A percentile compares a stretch with the other conserved stretches of the same genome.
phyloP scores from a whole-genome alignment of 2,888 invertebrate genomes.

The Epinotia ramella region DNA sequence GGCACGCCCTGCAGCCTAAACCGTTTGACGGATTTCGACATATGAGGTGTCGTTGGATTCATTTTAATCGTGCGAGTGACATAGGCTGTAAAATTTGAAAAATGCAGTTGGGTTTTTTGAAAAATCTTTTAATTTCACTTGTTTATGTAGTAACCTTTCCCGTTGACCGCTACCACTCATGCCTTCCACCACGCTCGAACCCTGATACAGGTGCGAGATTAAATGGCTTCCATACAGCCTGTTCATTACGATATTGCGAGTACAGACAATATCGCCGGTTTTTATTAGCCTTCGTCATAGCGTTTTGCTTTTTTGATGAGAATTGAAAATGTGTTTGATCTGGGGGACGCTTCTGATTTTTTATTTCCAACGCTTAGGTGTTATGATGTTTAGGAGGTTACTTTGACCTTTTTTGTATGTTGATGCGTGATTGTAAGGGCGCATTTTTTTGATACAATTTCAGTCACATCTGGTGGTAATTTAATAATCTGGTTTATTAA shows the following conservation, averaged over 20 bases:
- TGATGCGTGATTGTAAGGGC: too few species aligned
- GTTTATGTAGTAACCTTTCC: too few species aligned
- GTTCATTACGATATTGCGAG: slow-evolving; percentile 84
- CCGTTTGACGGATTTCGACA: too few species aligned
- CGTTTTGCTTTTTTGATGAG: slow-evolving; percentile 82
- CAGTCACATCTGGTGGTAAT: too few species aligned
- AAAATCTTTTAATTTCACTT: too few species aligned
- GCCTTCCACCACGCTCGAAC: slow-evolving; percentile 57
- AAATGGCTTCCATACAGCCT: slow-evolving; percentile 82
- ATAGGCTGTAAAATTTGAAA: too few species aligned
- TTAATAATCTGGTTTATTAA: too few species aligned
- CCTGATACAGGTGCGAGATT: slow-evolving; percentile 84
- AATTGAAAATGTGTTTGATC: slow-evolving; percentile 83
- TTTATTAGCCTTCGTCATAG: slow-evolving; percentile 82
- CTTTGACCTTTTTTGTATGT: not conserved
- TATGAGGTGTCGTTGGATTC: too few species aligned
- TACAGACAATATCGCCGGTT: slow-evolving; percentile 78
- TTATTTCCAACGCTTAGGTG: slow-evolving; percentile 55
- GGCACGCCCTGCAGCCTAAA: too few species aligned
- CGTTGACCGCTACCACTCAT: slow-evolving; percentile 49
- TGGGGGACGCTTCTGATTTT: slow-evolving; percentile 66
- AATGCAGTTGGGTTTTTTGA: too few species aligned
- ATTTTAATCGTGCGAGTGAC: too few species aligned
- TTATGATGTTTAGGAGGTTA: slow-evolving; percentile 12
- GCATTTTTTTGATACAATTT: too few species aligned